Base-by-base conservation (phyloP, 2,888 invertebrate species). In the Hypomecis punctinalis region DNA sequence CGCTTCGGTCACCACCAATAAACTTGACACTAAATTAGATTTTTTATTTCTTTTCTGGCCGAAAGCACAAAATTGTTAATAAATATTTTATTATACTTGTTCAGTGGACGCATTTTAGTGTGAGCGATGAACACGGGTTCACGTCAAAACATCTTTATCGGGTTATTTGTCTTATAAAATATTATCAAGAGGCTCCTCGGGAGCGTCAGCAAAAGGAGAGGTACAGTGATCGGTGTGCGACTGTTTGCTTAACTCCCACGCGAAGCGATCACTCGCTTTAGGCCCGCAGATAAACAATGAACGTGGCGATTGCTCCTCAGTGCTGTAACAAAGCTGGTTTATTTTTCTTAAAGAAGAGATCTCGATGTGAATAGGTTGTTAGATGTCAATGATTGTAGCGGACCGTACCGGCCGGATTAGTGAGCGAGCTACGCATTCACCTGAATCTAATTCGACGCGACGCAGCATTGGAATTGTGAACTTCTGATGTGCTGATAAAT, bases 101-200 rank as follows among this genome's bases (percentile, higher is more conserved):
- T 88, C 91, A 90, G 77, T 91, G 91, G 85, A 87, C 88, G 89
- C 92, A 91, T 91, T 91, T 91, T 90, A 88, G 91, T 91, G 90
- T 91, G 91, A 91, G 90, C 91, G 90, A 91, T 91, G 92, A 90
- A 93, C 92, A 92, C 87, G 88, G 92, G 90, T 93, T 88, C 92
- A 91, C 89, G 93, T 93, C 93, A 93, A 91, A 93, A 93, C 91
- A 92, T 93, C 91, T 93, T 92, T 92, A 93, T 93, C 92, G 88
- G 89, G 91, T 92, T 93, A 92, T 92, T 93, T 93, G 93, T 93
- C 92, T 93, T 93, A 92, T 91, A 91, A 92, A 93, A 92, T 92
- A 91, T 91, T 91, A 92, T 93, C 91, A 86, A 92, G 92, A 88
- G 91, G 87, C 90, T 89, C 89, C 86, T 88, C 85, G 85, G 90